Base-by-base conservation (phyloP, 1,140 invertebrate species). In the Onthophagus taurus region DNA sequence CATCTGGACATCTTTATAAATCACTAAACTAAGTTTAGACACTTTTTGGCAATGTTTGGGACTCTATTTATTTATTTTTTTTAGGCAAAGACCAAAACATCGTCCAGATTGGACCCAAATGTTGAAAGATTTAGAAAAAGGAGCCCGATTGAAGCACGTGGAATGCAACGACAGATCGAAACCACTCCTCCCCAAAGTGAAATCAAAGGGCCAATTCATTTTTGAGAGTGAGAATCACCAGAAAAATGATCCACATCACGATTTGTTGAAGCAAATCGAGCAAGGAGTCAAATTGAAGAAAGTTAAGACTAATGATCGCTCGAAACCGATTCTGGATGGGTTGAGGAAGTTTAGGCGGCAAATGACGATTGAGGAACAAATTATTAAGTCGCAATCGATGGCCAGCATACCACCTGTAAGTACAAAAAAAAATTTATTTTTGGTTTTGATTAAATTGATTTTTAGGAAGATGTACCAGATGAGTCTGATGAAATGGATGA, bases 101-200 rank as follows among this genome's bases (percentile, higher is more conserved):
- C 71, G 87, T 46, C 89, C 88, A 1, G 89, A 91, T 55, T 91
- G 87, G 87, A 82, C 78, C 11, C 75, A 80, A 45, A 83, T 91
- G 79, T 87, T 91, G 81, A 89, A 89, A 61, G 86, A 91, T 63
- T 81, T 90, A 5, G 87, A 89, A 59, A 72, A 75, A 47, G 82
- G 83, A 33, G 81, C 61, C 53, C 85, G 80, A 60, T 63, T 91
- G 31, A 82, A 77, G 54, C 80, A 89, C 56, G 83, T 89, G 14
- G 72, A 81, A 50, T 88, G 84, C 60, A 89, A 90, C 60, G 87
- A 91, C 60, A 77, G 86, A 65, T 78, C 61, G 50, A 47, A 56
- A 48, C 58, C 58, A 21, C 42, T 76, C 8, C 69, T 83, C 49
- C 79, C 81, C 14, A 76, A 77, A 58, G 75, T 75, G 39, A 81